Base-by-base conservation (phyloP, 2,888 invertebrate species). In the Phymatocera aterrima region DNA sequence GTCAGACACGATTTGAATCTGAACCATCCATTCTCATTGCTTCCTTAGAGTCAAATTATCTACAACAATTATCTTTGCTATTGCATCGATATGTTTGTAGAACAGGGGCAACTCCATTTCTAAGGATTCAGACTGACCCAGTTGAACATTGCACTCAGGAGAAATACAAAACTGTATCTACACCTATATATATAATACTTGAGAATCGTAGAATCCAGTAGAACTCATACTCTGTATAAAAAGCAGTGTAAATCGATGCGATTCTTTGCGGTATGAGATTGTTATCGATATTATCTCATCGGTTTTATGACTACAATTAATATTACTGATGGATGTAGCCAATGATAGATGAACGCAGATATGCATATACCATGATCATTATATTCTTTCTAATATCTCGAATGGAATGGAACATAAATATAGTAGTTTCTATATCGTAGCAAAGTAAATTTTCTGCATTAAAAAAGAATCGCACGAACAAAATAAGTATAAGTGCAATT, bases 91-190 rank as follows among this genome's bases (percentile, higher is more conserved):
- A 68, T 46, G 28, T 46, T 46, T 51, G 34, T 51, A 72, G 34
- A 72, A 48, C 34, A 48, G 51, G 51, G 72, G 24, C 72, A 72
- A 51, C 34, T 51, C 15, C 5, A 24, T 75, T 78, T 57, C 15
- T 78, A 70, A 78, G 72, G 78, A 78, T 78, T 78, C 78, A 48
- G 72, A 72, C 37, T 54, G 43, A 78, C 78, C 78, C 12, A 72
- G 70, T 78, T 72, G 28, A 72, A 60, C 21, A 54, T 28, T 74
- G 75, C 60, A 79, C 48, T 77, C 60, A 60, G 74, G 80, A 77
- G 77, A 81, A 79, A 75, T 82, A 79, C 78, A 43, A 79, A 72
- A 48, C 43, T 75, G n/a, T 10, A n/a, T 65, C 37, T 18, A 72
- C 24, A 15, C 43, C 8, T 1, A 28, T 24, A 54, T 51, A 21